A percentile compares a stretch with the other conserved stretches of the same genome.
Conservation (phyloP, 2,888 invertebrate species). For the Stenoptilia bipunctidactyla region DNA sequence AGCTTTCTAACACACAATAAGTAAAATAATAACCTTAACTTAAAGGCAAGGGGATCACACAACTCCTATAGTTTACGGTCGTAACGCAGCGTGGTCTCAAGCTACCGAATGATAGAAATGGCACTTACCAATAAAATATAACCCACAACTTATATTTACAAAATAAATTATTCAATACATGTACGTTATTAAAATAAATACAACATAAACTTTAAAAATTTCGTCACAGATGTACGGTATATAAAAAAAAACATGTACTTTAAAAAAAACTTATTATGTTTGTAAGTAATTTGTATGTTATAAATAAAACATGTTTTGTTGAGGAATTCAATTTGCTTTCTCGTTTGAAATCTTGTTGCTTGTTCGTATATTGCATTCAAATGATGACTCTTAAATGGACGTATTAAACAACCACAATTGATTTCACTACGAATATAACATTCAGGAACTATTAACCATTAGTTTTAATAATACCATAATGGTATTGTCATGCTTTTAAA, state of each 20-base stretch:
- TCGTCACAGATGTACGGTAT: conserved; percentile 6
- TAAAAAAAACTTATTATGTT: too few species aligned
- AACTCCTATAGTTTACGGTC: conserved; percentile 20
- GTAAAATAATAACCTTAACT: background rate
- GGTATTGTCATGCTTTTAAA: too few species aligned
- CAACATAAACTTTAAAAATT: conserved; percentile 6
- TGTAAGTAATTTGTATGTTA: too few species aligned
- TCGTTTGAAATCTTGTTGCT: background rate
- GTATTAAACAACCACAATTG: too few species aligned
- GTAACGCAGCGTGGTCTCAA: conserved; percentile 25
- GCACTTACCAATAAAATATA: conserved; percentile 14
- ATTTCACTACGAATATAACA: too few species aligned
- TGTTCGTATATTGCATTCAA: background rate
- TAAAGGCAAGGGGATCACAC: background rate
- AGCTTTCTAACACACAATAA: background rate
- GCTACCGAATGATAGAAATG: conserved; percentile 34
- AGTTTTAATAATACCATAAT: too few species aligned
- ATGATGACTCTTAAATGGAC: background rate
- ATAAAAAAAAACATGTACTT: background rate
- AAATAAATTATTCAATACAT: too few species aligned
- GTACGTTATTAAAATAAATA: background rate
- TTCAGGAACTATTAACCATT: too few species aligned
- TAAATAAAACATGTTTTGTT: too few species aligned
- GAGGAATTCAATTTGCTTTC: too few species aligned
- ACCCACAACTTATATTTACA: background rate